Percentiles rank a stretch among this genome's conserved stretches.
Evolutionary conservation across 2,113 vertebrate species (phyloP).

Genomic region (Tylochromis polylepis): DNA sequence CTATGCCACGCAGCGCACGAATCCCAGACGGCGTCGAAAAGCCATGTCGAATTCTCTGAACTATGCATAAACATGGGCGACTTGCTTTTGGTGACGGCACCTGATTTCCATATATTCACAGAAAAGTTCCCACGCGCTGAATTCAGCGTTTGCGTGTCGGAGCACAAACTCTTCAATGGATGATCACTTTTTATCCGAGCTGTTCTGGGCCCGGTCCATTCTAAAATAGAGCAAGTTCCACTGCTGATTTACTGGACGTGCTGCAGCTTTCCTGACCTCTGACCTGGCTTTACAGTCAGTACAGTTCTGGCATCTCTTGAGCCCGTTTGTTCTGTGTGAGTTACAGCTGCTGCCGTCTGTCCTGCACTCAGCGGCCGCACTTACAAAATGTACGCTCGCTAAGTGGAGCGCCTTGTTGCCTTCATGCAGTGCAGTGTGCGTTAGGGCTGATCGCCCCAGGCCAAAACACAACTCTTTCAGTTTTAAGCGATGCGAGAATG

Average conservation of each 20-base stretch:
- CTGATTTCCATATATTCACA: not conserved
- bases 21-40: not conserved
- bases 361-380: not conserved
- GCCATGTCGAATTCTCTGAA: not conserved
- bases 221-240: conserved; percentile 21
- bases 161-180: not conserved
- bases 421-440: not conserved
- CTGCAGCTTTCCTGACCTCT: conserved; percentile 35
- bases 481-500: not conserved
- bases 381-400: not conserved
- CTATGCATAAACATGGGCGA: not conserved
- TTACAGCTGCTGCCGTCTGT: conserved; percentile 65
- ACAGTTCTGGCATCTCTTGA: conserved; percentile 59
- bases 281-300: conserved; percentile 60
- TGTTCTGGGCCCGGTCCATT: not conserved
- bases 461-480: not conserved
- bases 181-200: not conserved
- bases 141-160: not conserved
- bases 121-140: not conserved
- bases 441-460: accelerated
- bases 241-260: not conserved
- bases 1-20: too few relatives aligned
- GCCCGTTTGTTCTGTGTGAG: conserved; percentile 54
- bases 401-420: not conserved
- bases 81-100: not conserved